These are phyloP conservation scores for Fragum fragum DNA, from an alignment of 2,888 invertebrate species.

Conservation along the genomic window DNA sequence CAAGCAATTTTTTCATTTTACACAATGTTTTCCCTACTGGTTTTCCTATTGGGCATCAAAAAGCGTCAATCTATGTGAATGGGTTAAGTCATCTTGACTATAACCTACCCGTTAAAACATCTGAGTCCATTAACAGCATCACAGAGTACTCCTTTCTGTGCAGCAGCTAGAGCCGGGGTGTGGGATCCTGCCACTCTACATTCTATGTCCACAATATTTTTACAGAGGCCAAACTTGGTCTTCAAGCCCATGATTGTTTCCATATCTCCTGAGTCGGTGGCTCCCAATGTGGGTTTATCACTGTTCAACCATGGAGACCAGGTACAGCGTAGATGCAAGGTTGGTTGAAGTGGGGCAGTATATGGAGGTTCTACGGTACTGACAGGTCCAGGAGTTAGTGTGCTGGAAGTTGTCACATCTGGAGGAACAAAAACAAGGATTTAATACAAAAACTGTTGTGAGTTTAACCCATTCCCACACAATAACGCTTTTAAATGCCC, in stretches of 20 bases:
- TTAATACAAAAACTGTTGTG: too few relatives aligned
- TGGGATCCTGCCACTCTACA: conserved; percentile 74
- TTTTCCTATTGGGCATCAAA: too few relatives aligned
- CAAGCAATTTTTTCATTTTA: too few relatives aligned
- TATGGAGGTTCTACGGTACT: conserved; percentile 47
- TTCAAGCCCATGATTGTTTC: conserved; percentile 74
- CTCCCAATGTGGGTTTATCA: conserved; percentile 70
- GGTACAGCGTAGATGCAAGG: conserved; percentile 67
- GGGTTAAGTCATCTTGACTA: too few relatives aligned
- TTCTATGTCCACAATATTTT: conserved; percentile 74
- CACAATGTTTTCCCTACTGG: too few relatives aligned
- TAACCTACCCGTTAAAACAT: conserved; percentile 78
- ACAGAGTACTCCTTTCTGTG: conserved; percentile 79
- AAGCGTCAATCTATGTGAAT: too few relatives aligned
- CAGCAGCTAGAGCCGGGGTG: conserved; percentile 67
- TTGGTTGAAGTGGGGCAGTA: conserved; percentile 41
- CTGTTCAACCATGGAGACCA: conserved; percentile 81
- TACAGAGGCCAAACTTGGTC: conserved; percentile 75
- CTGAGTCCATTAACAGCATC: conserved; percentile 79
- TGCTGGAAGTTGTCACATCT: conserved; percentile 22
- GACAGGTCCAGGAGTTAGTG: conserved; percentile 45
- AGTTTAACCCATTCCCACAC: too few relatives aligned
- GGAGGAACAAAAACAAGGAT: neutral
- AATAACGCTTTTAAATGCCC: too few relatives aligned
- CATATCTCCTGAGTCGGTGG: conserved; percentile 72